Base-by-base conservation (phyloP, 2,113 vertebrate species). In the Cyanoliseus patagonus region DNA sequence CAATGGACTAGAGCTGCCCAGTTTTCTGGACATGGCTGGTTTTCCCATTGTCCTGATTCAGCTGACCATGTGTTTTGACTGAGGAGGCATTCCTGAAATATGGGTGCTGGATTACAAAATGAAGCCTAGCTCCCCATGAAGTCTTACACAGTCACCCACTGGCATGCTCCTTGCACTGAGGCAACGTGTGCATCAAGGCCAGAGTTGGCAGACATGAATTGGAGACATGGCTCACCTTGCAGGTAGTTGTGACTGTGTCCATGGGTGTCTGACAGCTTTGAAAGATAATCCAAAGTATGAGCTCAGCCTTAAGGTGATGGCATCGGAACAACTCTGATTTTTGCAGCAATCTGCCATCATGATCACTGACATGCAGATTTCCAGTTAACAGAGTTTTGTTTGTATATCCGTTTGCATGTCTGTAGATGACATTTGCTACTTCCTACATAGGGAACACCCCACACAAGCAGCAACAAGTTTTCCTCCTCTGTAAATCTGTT, bases 181-280 rank as follows among this genome's bases (percentile, higher is more conserved):
- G 57, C 23, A 64, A 37, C 27, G 1, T 16, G 6, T 28, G 14
- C 22, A 8, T 47, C 39, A 42, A 53, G 31, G 15, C 17, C 52
- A 72, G 76, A 74, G 31, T 2, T 6, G 4, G 57, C 55, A 39
- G 4, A 8, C 44, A 28, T 0, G 0, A 70, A 23, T 5, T 33
- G 13, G 53, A 72, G 57, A 30, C 27, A 44, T 28, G 12, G 39
- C 8, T 82, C 12, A 68, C 37, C 16, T 61, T 74, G 42, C 20
- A 64, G 35, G 17, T 3, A 2, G 2, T 51, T 62, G 13, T 80
- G 23, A 11, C 35, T 11, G 18, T 35, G 55, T 39, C 62, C 51
- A 11, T 13, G 46, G 14, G 18, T 64, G 15, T 22, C 37, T 39
- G 62, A 14, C 7, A 85, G 8, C 27, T 87, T 14, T 87, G 31